Base-by-base conservation (phyloP, 2,888 invertebrate genomes). In the Ganaspis brasiliensis region DNA sequence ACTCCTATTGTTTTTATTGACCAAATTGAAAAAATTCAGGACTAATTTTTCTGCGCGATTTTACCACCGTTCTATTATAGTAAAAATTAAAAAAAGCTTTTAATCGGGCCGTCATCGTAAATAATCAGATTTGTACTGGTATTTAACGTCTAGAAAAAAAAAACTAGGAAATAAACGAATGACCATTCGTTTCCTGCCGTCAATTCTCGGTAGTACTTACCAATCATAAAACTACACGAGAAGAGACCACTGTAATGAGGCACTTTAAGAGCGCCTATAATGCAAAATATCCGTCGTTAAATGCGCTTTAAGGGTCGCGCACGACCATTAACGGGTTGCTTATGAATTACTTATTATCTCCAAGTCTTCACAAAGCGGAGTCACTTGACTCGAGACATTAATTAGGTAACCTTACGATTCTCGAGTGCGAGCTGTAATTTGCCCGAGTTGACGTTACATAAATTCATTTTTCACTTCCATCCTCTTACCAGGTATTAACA, bases 201-300 rank as follows among this genome's bases (percentile, higher is more conserved):
- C 52, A 21, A 10, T 57, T 57, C 57, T 57, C 26, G 26, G 16
- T 63, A 63, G 10, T 40, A 63, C 37, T 63, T 40, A 40, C 21
- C 21, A 63, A 37, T 63, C 63, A 63, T 63, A 63, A 63, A 63
- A 40, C 63, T 19, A 19, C 37, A 40, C 37, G 21, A 63, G 40
- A 63, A 40, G 63, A 37, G n/a, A 63, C 40, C 63, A 63, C 21
- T 21, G 37, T 63, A 63, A 63, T 63, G 40, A 63, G 37, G 63
- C 21, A 40, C 40, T 63, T 21, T 6, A 63, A 40, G 40, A 40
- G 12, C 24, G 21, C 37, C 61, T 61, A 61, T 40, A 4, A 61
- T 61, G 61, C 37, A 61, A 61, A 61, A 61, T 61, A 61, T 61
- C 35, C 37, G 61, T 61, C 61, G 61, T 61, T 61, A 61, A 61